Evolutionary conservation across 2,888 invertebrate species (phyloP).

Genomic region (Galerucella nymphaeae): DNA sequence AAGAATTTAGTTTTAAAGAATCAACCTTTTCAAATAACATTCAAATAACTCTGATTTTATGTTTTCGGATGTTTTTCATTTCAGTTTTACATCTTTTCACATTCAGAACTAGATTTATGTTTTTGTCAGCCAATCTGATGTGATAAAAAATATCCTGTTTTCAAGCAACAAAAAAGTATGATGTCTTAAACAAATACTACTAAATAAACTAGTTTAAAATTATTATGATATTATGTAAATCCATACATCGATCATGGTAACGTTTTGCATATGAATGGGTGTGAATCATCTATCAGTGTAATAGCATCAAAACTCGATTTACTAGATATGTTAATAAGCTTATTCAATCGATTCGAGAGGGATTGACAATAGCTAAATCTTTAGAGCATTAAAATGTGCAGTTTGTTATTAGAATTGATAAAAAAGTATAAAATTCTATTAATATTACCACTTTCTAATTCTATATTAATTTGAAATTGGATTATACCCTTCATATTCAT

Average conservation of each 20-base stretch:
- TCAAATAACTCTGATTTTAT: no score
- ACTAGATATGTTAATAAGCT: slow-evolving; percentile 4
- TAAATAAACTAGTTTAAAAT: not conserved
- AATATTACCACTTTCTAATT: no score
- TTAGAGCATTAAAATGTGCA: not conserved
- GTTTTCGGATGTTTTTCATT: no score
- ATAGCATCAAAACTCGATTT: not conserved
- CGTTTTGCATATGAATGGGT: not conserved
- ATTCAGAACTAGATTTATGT: no score
- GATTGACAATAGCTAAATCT: not conserved
- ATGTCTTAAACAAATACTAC: not conserved
- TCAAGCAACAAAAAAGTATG: no score
- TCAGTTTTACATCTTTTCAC: no score
- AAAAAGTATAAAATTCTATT: no score
- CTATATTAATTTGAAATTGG: no score
- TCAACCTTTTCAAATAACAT: no score
- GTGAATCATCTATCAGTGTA: slow-evolving; percentile 1
- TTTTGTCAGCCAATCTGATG: not conserved
- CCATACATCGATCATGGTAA: not conserved
- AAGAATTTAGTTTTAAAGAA: no score
- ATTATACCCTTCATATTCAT: no score
- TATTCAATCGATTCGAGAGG: not conserved
- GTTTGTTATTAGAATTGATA: not conserved
- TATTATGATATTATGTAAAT: not conserved
- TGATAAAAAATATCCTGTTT: not conserved